Evolutionary conservation across 2,113 vertebrate species (phyloP), one percentile per base, ranked within the genome.

Genomic region (Ploceus nigricollis): DNA sequence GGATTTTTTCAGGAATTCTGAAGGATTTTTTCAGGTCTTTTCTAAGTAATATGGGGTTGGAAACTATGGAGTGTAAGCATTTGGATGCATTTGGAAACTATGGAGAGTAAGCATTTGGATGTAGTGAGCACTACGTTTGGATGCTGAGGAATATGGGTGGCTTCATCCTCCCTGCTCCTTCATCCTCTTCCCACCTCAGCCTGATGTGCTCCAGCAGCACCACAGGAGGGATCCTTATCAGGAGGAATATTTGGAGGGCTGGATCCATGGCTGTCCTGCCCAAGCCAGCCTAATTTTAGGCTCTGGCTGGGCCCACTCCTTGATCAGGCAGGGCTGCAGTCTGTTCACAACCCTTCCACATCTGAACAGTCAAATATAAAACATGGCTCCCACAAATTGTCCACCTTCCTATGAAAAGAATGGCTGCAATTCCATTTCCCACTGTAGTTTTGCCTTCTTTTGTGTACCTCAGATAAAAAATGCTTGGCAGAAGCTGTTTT

Each of bases 401-500:
- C 54, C 82, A 78, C 79, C 88, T 95, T 86, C 47, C 15, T 57
- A 35, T 47, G 84, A 94, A 94, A 91, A 90, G 54, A 79, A 76
- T 30, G 48, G 57, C 66, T 89, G 39, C 63, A 44, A 30, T 80
- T 80, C 56, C 65, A 81, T 39, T 93, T 95, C 90, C 87, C 28
- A 25, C 54, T 76, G 90, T n/a, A 63, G 66, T 61, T 94, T 70
- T 82, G 30, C 69, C 53, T 94, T 66, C 78, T 68, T 91, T 86
- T 95, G 84, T 91, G 51, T 61, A 84, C 95, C 89, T 72, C 64
- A 21, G 68, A 83, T 92, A 93, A 90, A 96, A 97, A 97, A 82
- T 40, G 18, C 76, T 95, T 69, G 63, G 37, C 58, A 76, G 92
- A 87, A 91, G 85, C 78, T 85, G 84, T 87, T 97, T 96, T 82